A percentile compares a stretch with the other conserved stretches of the same genome.
Conservation (phyloP, 2,797 vertebrate species). For the Notoglanidium macrostoma region DNA sequence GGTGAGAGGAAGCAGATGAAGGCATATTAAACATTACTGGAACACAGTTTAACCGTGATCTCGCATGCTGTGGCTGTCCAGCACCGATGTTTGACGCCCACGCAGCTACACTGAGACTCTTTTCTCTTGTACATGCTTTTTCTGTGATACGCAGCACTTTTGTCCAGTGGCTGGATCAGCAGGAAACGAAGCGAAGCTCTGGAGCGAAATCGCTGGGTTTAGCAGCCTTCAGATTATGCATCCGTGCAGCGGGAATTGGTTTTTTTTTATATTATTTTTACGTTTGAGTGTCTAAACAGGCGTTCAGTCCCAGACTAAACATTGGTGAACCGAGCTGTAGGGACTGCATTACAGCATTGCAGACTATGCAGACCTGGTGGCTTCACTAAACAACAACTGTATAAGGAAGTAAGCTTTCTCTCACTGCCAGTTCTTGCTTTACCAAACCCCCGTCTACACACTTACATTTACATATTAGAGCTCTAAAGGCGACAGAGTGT, state of each 20-base stretch:
- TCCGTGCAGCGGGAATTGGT: slow-evolving; percentile 42
- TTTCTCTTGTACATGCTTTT: slow-evolving; percentile 2
- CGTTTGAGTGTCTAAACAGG: background rate
- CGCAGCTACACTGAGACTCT: background rate
- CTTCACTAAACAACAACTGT: background rate
- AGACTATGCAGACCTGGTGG: background rate
- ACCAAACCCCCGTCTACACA: background rate
- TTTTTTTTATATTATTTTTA: background rate
- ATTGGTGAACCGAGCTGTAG: slow-evolving; percentile 3
- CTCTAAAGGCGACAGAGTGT: background rate
- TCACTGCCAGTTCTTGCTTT: background rate
- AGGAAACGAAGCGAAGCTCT: slow-evolving; percentile 1
- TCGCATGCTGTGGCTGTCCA: slow-evolving; percentile 5
- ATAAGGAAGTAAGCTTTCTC: background rate
- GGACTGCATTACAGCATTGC: background rate
- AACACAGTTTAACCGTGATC: background rate
- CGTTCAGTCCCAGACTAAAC: slow-evolving; percentile 5
- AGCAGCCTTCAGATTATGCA: slow-evolving; percentile 53
- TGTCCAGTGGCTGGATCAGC: slow-evolving; percentile 8
- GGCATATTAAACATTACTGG: background rate
- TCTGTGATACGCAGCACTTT: slow-evolving; percentile 12
- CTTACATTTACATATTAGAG: background rate
- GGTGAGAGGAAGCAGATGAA: background rate
- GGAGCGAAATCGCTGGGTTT: slow-evolving; percentile 38
- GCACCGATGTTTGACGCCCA: background rate